Evolutionary conservation across 2,113 vertebrate species (phyloP), one percentile per base, ranked within the genome.

Genomic region (Philantomba maxwellii): DNA sequence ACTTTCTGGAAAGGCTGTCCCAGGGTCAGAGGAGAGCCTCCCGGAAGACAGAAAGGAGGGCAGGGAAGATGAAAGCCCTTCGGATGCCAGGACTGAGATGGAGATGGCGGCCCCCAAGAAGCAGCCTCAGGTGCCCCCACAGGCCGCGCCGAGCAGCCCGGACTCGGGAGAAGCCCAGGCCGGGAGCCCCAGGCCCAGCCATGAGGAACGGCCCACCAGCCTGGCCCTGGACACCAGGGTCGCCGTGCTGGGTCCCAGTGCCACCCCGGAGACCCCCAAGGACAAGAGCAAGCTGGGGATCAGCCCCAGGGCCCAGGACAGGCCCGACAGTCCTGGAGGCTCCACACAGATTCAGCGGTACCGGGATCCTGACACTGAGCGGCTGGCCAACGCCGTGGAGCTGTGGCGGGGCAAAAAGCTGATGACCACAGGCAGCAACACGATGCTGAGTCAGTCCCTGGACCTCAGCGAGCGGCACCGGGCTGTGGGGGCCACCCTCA

Each of bases 401-500:
- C 99, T 99, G 55, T 99, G 99, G 99, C 99, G 98, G 60, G 99
- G 99, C 88, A 99, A 98, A 97, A 98, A 98, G 43, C 98, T 98
- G 43, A 94, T 91, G 47, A 96, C 99, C 3, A 90, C 97, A 1
- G 57, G 98, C 7, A 92, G 98, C 2, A 91, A 96, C 3, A 97
- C 99, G 30, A 10, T 97, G 58, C 98, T 98, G 55, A 98, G 98
- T 93, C 98, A 98, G 84, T 99, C 98, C 14, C 70, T 98, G 97
- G 98, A 99, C 84, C 96, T 98, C 51, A 96, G 94, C 0, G 95
- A 97, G 14, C 97, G 89, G 64, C 96, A 80, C 6, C 89, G 53
- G 13, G 16, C 3, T 2, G 3, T 86, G 25, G 96, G 57, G 58
- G 90, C 93, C 9, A 47, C 98, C 17, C 94, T 98, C 73, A 94